A percentile compares a stretch with the other conserved stretches of the same genome.
Evolutionary conservation across 2,888 invertebrate species (phyloP).

Genomic region (Ernsta delagoae): DNA sequence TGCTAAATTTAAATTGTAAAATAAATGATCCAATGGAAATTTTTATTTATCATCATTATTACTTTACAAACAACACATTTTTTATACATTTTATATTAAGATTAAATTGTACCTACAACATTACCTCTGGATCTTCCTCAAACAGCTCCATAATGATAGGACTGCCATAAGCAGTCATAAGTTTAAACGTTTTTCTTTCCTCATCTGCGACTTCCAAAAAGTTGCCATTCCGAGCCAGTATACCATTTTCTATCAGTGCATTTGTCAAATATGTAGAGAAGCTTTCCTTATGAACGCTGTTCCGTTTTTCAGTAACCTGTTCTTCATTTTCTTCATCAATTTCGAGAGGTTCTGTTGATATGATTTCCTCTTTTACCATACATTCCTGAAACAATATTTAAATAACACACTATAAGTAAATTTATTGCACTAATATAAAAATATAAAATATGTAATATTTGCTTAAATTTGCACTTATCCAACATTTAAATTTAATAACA

Average conservation of each 20-base stretch:
- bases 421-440: too few species aligned
- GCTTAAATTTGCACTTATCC: too few species aligned
- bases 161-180: conserved; percentile 60
- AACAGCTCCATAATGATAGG: conserved; percentile 57
- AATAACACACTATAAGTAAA: background rate
- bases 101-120: conserved; percentile 44
- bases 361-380: background rate
- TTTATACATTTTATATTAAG: too few species aligned
- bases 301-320: background rate
- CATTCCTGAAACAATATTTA: background rate
- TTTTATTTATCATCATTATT: too few species aligned
- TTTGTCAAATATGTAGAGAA: background rate
- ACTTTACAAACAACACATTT: too few species aligned
- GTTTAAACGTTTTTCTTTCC: conserved; percentile 52
- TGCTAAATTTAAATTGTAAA: too few species aligned
- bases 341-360: background rate
- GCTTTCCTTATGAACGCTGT: conserved; percentile 5
- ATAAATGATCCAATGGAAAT: too few species aligned
- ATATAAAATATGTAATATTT: too few species aligned
- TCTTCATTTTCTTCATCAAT: background rate
- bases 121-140: conserved; percentile 57
- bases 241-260: conserved; percentile 57
- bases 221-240: conserved; percentile 52
- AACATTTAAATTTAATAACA: too few species aligned
- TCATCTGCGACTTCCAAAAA: conserved; percentile 49